Conservation (phyloP, 2,888 invertebrate genomes). For the Quadroppia sp. region DNA sequence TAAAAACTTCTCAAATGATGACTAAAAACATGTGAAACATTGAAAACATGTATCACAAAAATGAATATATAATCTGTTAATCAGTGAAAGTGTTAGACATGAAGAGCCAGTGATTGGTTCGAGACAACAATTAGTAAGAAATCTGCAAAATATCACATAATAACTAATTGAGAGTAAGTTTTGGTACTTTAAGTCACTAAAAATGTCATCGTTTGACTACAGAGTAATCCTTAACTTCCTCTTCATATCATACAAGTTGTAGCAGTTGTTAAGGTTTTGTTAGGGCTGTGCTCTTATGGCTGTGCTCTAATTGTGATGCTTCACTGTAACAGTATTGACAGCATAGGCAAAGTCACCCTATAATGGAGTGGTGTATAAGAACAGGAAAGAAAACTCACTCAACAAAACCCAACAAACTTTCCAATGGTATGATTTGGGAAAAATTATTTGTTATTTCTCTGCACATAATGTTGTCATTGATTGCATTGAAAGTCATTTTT, state of each 20-base stretch:
- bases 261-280: neutral
- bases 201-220: conserved; percentile 26
- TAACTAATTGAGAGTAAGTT: conserved; percentile 24
- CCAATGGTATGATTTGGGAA: conserved; percentile 16
- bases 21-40: neutral
- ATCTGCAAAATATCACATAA: neutral
- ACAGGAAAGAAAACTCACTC: conserved; percentile 33
- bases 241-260: conserved; percentile 6
- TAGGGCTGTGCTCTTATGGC: neutral
- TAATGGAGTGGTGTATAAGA: conserved; percentile 6
- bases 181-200: conserved; percentile 33
- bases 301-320: neutral
- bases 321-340: neutral
- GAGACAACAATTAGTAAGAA: neutral
- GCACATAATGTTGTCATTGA: conserved; percentile 23
- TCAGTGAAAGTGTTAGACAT: neutral
- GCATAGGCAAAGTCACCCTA: conserved; percentile 24
- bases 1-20: conserved; percentile 2
- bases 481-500: neutral
- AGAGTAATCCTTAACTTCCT: conserved; percentile 35
- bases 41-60: neutral
- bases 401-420: conserved; percentile 28
- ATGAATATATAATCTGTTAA: neutral
- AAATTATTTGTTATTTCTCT: conserved; percentile 13
- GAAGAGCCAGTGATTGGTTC: neutral